Evolutionary conservation across 2,113 vertebrate genomes (phyloP).

Genomic region (Mobula birostris): DNA sequence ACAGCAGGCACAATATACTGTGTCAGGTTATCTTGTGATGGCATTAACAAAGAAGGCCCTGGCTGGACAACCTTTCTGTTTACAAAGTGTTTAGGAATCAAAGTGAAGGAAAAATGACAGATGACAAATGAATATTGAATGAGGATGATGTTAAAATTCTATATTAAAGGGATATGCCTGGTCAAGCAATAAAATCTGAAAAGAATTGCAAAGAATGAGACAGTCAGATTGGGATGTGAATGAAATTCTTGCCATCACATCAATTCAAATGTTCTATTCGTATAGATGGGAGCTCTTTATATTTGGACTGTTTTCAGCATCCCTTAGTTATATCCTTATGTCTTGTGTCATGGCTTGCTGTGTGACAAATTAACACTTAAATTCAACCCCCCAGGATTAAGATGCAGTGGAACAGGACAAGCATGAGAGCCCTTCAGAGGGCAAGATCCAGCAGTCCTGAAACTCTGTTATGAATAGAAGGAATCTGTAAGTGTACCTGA

Average conservation of each 20-base stretch:
- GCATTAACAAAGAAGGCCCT: too few species aligned
- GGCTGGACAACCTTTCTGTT: too few species aligned
- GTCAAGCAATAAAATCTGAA: background rate
- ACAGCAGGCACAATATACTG: too few species aligned
- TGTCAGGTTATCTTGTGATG: too few species aligned
- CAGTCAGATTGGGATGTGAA: background rate
- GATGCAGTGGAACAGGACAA: background rate
- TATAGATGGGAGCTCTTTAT: background rate
- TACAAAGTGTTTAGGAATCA: too few species aligned
- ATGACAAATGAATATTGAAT: too few species aligned
- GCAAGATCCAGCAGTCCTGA: background rate
- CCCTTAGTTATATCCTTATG: background rate
- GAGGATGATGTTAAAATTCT: too few species aligned
- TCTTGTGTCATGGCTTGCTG: background rate
- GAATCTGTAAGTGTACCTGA: background rate
- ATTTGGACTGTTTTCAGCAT: conserved; percentile 12
- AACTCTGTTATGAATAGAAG: background rate
- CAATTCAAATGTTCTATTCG: background rate
- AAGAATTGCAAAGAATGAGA: background rate
- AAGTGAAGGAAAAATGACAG: too few species aligned
- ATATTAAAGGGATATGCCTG: background rate
- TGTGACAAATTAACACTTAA: background rate
- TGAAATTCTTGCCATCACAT: background rate
- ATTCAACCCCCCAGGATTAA: background rate
- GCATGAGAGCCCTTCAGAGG: background rate